A percentile compares a stretch with the other conserved stretches of the same genome.
These are phyloP conservation scores for Yponomeuta malinellus DNA, from an alignment of 2,888 invertebrate genomes.

Conservation along the genomic window DNA sequence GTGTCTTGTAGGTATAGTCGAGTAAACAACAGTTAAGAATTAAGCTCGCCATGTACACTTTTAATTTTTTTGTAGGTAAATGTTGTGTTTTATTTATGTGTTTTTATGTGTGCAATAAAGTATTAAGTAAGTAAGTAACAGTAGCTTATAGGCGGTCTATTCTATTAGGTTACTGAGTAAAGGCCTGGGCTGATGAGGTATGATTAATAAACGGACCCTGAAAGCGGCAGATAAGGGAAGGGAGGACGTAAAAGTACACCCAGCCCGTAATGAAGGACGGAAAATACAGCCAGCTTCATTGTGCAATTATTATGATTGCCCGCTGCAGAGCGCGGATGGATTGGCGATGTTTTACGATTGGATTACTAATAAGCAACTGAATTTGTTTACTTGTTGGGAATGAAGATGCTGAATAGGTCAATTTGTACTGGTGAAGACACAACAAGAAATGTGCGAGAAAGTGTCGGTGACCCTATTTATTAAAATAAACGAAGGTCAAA, in stretches of 20 bases:
- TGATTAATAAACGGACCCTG: slow-evolving; percentile 40
- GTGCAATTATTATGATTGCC: neutral
- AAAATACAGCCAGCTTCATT: slow-evolving; percentile 18
- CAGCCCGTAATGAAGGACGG: slow-evolving; percentile 28
- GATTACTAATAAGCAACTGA: neutral
- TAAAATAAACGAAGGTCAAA: too few species aligned
- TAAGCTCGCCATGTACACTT: too few species aligned
- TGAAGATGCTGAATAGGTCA: neutral
- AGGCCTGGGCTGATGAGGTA: slow-evolving; percentile 17
- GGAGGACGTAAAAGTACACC: slow-evolving; percentile 18
- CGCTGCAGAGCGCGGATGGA: neutral
- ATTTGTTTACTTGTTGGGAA: neutral
- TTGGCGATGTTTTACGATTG: neutral
- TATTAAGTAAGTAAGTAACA: too few species aligned
- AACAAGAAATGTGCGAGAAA: too few species aligned
- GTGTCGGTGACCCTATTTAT: too few species aligned
- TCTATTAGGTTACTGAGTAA: neutral
- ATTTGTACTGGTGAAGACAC: too few species aligned
- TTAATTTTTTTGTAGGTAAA: too few species aligned
- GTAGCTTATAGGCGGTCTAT: too few species aligned
- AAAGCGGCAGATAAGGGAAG: slow-evolving; percentile 36
- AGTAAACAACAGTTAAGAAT: too few species aligned
- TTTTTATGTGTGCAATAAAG: too few species aligned
- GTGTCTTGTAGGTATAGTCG: too few species aligned
- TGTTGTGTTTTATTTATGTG: too few species aligned